Conservation (phyloP, 2,797 vertebrate genomes). For the Mormyrops attenuatus region DNA sequence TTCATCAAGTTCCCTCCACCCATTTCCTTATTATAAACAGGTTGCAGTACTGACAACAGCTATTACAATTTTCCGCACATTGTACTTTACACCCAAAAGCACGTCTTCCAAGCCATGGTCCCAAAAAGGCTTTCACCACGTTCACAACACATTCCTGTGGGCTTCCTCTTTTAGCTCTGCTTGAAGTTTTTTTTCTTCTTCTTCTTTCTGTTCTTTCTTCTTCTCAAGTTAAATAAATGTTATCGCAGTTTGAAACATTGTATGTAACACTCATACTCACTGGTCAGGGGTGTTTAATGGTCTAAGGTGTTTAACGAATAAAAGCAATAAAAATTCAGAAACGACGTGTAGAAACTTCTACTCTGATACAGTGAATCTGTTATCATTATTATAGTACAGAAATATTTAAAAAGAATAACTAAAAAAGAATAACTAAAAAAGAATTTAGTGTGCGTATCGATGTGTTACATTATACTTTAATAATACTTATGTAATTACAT, state of each 20-base stretch:
- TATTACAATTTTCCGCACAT: not conserved
- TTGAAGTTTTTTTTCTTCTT: not conserved
- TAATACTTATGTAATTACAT: not conserved
- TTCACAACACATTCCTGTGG: not conserved
- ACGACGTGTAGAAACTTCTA: not conserved
- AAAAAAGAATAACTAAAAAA: not conserved
- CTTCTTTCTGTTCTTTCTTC: not conserved
- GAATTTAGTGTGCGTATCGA: not conserved
- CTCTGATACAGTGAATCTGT: not conserved
- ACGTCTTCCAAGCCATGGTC: not conserved
- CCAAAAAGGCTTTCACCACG: not conserved
- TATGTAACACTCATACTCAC: not conserved
- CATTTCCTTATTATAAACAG: not conserved
- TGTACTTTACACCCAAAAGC: conserved; percentile 12
- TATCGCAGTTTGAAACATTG: not conserved
- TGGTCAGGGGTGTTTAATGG: not conserved
- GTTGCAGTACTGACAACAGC: not conserved
- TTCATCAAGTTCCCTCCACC: not conserved
- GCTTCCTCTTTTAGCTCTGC: not conserved
- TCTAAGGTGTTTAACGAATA: not conserved
- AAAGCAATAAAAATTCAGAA: not conserved
- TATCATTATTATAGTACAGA: not conserved
- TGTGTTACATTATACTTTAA: not conserved
- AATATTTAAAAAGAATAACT: too few species aligned
- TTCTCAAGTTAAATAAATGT: not conserved